Conservation (phyloP, 2,888 invertebrate species). For the Patella ulyssiponensis region DNA sequence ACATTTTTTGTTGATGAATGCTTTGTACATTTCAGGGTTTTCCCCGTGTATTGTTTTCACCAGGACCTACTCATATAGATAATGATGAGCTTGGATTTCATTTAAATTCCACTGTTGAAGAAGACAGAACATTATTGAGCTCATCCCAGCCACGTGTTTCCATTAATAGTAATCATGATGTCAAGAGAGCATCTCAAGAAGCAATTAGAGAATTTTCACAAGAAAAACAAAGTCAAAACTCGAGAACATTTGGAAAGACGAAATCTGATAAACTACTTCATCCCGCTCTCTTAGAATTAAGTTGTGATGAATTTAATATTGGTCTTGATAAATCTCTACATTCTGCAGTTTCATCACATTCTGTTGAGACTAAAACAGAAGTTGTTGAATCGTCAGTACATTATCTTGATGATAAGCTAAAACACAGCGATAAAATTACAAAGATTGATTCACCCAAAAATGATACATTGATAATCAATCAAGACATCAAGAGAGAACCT, state of each 20-base stretch:
- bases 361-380: background rate
- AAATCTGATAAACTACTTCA: background rate
- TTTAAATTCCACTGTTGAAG: slow-evolving; percentile 19
- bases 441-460: background rate
- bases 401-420: background rate
- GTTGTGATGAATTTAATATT: background rate
- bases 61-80: slow-evolving; percentile 27
- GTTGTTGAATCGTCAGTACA: background rate
- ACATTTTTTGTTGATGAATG: too few relatives aligned
- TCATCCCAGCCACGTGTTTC: background rate
- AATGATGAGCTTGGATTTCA: slow-evolving; percentile 15
- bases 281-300: background rate
- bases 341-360: background rate
- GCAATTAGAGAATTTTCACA: too few relatives aligned
- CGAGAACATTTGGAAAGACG: too few relatives aligned
- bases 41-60: slow-evolving; percentile 50
- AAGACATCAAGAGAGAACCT: too few relatives aligned
- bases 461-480: background rate
- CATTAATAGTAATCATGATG: background rate
- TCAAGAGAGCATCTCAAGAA: background rate
- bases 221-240: too few relatives aligned
- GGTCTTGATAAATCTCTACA: background rate
- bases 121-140: slow-evolving; percentile 2
- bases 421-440: background rate
- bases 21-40: slow-evolving; percentile 36